phyloP scores from a whole-genome alignment of 1,140 invertebrate species.

The Mactra quadrangularis region DNA sequence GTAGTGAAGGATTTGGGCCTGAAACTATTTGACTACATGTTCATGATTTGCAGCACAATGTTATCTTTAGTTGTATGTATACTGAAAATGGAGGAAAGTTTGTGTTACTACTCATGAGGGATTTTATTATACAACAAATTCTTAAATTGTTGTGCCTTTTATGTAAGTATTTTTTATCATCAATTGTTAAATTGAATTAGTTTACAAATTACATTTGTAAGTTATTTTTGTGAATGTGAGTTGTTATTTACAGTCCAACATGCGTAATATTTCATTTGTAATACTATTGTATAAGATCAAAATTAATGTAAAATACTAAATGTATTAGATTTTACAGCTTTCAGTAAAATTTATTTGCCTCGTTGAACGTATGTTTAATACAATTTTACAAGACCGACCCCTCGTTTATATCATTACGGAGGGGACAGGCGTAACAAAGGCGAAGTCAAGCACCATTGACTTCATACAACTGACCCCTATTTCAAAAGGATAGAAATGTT shows the following conservation, averaged over 20 bases:
- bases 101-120: slow-evolving; percentile 38
- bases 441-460: too few species aligned
- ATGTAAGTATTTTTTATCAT: slow-evolving; percentile 10
- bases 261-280: neutral
- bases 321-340: neutral
- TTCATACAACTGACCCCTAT: too few species aligned
- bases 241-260: neutral
- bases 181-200: neutral
- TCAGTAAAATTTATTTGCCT: neutral
- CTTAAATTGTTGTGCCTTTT: neutral
- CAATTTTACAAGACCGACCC: too few species aligned
- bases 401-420: too few species aligned
- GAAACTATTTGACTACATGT: neutral
- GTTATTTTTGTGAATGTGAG: neutral
- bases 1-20: neutral
- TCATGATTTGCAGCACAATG: neutral
- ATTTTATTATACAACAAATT: neutral
- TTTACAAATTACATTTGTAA: neutral
- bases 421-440: too few species aligned
- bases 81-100: slow-evolving; percentile 24
- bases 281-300: neutral
- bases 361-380: too few species aligned
- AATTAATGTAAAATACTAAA: neutral
- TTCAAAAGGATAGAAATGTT: too few species aligned
- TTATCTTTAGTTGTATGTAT: neutral